Conservation (phyloP, 2,113 vertebrate genomes). For the Tiliqua scincoides region DNA sequence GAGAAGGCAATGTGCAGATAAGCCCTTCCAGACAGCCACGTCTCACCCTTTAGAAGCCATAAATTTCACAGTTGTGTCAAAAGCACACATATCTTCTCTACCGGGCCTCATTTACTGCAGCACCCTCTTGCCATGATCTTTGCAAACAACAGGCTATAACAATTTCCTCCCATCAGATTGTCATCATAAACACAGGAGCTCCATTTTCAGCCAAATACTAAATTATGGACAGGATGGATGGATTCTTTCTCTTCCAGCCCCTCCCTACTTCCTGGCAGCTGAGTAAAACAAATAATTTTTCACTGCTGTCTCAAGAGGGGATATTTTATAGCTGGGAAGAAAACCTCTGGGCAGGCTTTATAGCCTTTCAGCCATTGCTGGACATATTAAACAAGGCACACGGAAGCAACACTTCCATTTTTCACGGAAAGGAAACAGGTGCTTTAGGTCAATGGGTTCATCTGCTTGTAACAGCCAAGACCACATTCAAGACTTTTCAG, state of each 20-base stretch:
- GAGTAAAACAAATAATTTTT: slow-evolving; percentile 27
- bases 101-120: not conserved
- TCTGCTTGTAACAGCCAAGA: not conserved
- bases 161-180: not conserved
- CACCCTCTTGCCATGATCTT: not conserved
- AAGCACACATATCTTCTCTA: rapidly evolving
- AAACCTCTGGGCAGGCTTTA: slow-evolving; percentile 28
- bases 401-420: not conserved
- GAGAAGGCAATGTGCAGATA: not conserved
- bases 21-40: not conserved
- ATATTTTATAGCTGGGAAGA: slow-evolving; percentile 9
- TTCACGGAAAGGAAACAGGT: rapidly evolving
- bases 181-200: slow-evolving; percentile 13
- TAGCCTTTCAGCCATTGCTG: not conserved
- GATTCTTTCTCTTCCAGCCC: not conserved
- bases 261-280: not conserved
- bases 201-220: slow-evolving; percentile 4
- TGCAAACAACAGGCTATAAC: not conserved
- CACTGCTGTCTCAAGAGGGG: slow-evolving; percentile 16
- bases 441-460: not conserved
- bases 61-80: not conserved
- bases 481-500: not conserved
- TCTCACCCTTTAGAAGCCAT: not conserved
- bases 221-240: not conserved
- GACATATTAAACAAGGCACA: not conserved